Conservation (phyloP, 2,797 vertebrate species). For the Sebastiscus albofasciatus region DNA sequence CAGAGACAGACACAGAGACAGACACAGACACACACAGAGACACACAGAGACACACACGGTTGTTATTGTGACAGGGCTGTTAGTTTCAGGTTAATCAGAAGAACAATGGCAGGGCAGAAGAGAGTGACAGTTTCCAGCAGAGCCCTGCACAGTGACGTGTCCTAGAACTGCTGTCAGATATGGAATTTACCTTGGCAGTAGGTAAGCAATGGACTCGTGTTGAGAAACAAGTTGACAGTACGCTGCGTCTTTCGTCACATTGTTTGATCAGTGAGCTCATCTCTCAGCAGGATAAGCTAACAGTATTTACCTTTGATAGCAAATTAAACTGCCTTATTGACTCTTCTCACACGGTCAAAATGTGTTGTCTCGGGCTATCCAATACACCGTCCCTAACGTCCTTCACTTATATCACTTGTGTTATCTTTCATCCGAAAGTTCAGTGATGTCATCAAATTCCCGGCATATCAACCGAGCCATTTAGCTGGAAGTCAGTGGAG, state of each 20-base stretch:
- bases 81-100: slow-evolving; percentile 44
- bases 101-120: slow-evolving; percentile 17
- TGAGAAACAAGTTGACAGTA: neutral
- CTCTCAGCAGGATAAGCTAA: neutral
- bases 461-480: slow-evolving; percentile 45
- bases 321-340: slow-evolving; percentile 9
- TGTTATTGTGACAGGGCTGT: slow-evolving; percentile 35
- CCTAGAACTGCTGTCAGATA: neutral
- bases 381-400: neutral
- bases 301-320: slow-evolving; percentile 27
- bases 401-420: neutral
- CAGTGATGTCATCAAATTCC: slow-evolving; percentile 64
- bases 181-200: slow-evolving; percentile 3
- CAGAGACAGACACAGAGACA: too few species aligned
- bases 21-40: too few species aligned
- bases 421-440: neutral
- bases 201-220: neutral
- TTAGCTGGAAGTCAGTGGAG: slow-evolving; percentile 23
- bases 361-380: neutral
- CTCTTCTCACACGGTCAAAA: neutral
- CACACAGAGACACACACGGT: neutral
- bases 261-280: slow-evolving; percentile 43
- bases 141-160: neutral
- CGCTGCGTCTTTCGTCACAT: neutral
- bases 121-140: slow-evolving; percentile 1